Conservation (phyloP, 1,140 invertebrate genomes). For the Hesperophylax magnus region DNA sequence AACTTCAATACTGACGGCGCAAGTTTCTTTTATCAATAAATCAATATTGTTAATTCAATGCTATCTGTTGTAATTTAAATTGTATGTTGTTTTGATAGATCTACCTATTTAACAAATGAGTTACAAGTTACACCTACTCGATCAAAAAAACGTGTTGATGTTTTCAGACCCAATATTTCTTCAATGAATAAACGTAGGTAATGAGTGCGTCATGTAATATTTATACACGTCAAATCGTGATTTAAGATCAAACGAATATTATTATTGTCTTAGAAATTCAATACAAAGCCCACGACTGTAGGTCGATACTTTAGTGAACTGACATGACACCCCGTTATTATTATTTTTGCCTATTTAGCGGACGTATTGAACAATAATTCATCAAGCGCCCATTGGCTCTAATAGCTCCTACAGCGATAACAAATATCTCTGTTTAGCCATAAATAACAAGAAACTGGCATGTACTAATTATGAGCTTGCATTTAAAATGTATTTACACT, state of each 20-base stretch:
- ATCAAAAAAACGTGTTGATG: too few species aligned
- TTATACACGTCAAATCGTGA: background rate
- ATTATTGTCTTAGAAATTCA: background rate
- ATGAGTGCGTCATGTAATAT: background rate
- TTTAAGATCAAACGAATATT: background rate
- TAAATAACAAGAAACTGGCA: constrained; percentile 1
- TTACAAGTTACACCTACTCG: too few species aligned
- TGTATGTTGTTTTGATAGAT: too few species aligned
- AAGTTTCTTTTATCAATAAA: too few species aligned
- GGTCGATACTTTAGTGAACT: background rate
- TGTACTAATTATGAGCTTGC: constrained; percentile 10
- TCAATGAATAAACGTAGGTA: too few species aligned
- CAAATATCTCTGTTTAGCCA: background rate
- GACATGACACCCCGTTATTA: background rate
- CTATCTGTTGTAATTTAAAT: too few species aligned
- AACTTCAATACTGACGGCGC: too few species aligned
- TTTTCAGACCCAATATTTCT: too few species aligned
- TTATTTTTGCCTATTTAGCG: constrained; percentile 8
- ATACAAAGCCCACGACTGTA: background rate
- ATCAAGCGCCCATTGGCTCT: background rate
- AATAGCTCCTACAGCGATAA: background rate
- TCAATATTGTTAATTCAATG: too few species aligned
- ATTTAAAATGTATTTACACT: background rate
- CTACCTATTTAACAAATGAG: too few species aligned
- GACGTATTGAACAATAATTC: background rate